Conservation (phyloP, 2,113 vertebrate genomes). For the Mionectes macconnelli region DNA sequence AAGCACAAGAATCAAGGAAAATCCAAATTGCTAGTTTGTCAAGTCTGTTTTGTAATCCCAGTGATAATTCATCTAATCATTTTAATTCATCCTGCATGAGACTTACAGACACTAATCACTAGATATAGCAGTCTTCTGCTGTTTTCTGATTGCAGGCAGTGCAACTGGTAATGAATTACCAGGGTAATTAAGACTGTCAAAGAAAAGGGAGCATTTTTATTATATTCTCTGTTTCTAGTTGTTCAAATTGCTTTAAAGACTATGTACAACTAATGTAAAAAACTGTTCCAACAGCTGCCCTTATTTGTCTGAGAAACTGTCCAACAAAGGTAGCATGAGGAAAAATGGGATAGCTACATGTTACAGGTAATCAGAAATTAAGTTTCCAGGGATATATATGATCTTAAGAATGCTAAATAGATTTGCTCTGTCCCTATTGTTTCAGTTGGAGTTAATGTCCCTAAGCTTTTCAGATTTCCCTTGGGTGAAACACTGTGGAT, state of each 20-base stretch:
- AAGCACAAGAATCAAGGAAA: not conserved
- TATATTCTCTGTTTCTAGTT: not conserved
- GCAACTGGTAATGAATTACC: not conserved
- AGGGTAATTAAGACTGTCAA: not conserved
- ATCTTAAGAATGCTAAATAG: not conserved
- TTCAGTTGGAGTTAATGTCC: not conserved
- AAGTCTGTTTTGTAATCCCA: not conserved
- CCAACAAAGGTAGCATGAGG: not conserved
- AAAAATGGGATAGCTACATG: not conserved
- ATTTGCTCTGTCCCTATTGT: not conserved
- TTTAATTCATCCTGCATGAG: not conserved
- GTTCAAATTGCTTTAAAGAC: not conserved
- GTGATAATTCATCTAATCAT: not conserved
- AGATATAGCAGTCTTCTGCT: not conserved
- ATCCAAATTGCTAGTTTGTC: not conserved
- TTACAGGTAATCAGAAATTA: not conserved
- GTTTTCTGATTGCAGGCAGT: not conserved
- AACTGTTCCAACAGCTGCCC: not conserved
- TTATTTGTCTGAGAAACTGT: not conserved
- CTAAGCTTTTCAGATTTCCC: not conserved
- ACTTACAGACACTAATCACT: not conserved
- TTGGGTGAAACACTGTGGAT: not conserved
- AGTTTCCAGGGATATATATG: not conserved
- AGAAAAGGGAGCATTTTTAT: not conserved
- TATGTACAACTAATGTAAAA: not conserved